These are phyloP conservation scores for Drosophila imparisetae DNA, from an alignment of 2,888 invertebrate species.

Conservation along the genomic window DNA sequence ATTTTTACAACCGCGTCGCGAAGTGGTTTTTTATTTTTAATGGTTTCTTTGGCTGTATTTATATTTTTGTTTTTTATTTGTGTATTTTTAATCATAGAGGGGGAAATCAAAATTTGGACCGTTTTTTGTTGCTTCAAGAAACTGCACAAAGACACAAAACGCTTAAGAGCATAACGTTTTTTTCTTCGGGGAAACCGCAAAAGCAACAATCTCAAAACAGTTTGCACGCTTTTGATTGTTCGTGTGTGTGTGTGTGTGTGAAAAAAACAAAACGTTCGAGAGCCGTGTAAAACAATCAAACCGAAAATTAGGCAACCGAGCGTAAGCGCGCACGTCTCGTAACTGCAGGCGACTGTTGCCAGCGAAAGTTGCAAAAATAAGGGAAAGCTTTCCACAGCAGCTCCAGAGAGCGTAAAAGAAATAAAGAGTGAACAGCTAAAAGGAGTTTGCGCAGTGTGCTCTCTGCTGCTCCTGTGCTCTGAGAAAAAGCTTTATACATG, in stretches of 20 bases:
- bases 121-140: constrained; percentile 23
- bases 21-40: constrained; percentile 50
- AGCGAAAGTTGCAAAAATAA: constrained; percentile 59
- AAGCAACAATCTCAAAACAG: constrained; percentile 59
- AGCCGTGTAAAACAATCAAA: constrained; percentile 57
- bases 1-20: constrained; percentile 70
- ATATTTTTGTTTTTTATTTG: constrained; percentile 7
- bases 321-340: constrained; percentile 80
- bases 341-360: constrained; percentile 76
- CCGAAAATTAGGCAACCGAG: constrained; percentile 74
- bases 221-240: constrained; percentile 71
- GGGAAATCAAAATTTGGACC: constrained; percentile 7
- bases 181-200: constrained; percentile 31
- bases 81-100: constrained; percentile 33
- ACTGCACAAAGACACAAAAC: constrained; percentile 32
- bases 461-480: constrained; percentile 10
- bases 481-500: constrained; percentile 54
- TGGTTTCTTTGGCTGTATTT: constrained; percentile 36
- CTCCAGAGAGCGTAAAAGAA: constrained; percentile 5
- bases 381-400: constrained; percentile 47
- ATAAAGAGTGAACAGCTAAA: constrained; percentile 5
- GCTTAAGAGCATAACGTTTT: constrained; percentile 23
- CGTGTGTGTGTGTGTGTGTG: constrained; percentile 29
- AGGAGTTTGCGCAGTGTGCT: constrained; percentile 57
- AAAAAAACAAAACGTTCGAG: constrained; percentile 36